phyloP scores from a whole-genome alignment of 2,888 invertebrate species.

The Diachrysia chrysitis region DNA sequence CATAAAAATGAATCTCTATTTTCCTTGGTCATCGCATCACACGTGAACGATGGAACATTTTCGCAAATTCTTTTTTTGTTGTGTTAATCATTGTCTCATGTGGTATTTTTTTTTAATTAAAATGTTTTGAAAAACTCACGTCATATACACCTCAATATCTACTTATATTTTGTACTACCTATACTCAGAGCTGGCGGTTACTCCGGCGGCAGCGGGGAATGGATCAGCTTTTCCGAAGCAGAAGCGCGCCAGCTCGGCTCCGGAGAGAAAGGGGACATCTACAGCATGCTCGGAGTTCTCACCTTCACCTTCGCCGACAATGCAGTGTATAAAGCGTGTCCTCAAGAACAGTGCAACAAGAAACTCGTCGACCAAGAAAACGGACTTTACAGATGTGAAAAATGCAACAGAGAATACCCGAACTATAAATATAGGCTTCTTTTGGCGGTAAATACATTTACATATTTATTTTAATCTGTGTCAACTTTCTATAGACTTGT shows the following conservation, averaged over 20 bases:
- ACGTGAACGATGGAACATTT: too few species aligned
- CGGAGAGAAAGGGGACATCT: conserved; percentile 95
- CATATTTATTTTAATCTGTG: too few species aligned
- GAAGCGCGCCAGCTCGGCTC: conserved; percentile 92
- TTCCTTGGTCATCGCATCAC: too few species aligned
- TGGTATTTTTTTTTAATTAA: too few species aligned
- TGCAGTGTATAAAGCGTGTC: conserved; percentile 97
- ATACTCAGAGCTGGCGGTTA: conserved; percentile 77
- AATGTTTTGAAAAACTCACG: too few species aligned
- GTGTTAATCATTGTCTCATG: too few species aligned
- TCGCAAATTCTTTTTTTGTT: too few species aligned
- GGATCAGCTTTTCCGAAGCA: conserved; percentile 94
- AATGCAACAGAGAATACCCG: conserved; percentile 95
- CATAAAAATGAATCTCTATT: too few species aligned
- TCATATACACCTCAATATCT: too few species aligned
- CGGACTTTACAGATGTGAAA: conserved; percentile 97
- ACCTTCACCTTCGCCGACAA: conserved; percentile 94
- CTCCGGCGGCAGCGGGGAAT: conserved; percentile 89
- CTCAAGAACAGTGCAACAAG: conserved; percentile 97
- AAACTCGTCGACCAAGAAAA: conserved; percentile 97
- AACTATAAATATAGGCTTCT: conserved; percentile 96
- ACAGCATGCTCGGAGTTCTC: conserved; percentile 93
- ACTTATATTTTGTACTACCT: background rate
- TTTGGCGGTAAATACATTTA: conserved; percentile 91
- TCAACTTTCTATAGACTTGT: too few species aligned